These are phyloP conservation scores for Chascanopsetta lugubris DNA, from an alignment of 2,113 vertebrate genomes.

Conservation along the genomic window DNA sequence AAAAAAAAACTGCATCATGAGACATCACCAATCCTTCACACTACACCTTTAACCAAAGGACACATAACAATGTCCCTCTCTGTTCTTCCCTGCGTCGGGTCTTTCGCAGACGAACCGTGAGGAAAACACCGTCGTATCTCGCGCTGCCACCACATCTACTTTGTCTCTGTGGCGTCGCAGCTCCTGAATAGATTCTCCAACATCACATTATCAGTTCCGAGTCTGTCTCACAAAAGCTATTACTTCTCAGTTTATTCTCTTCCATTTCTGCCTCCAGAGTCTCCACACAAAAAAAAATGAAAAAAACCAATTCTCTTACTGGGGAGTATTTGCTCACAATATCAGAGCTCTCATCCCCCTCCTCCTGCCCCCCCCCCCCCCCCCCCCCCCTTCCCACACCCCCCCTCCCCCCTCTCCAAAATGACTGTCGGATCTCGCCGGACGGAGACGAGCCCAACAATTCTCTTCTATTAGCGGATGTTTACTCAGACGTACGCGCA, in stretches of 20 bases:
- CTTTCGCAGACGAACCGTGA: background rate
- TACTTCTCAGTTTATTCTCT: constrained; percentile 29
- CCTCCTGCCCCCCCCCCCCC: too few relatives aligned
- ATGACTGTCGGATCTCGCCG: constrained; percentile 14
- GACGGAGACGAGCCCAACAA: constrained; percentile 28
- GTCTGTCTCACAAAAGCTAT: constrained; percentile 10
- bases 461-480: constrained; percentile 25
- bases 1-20: too few relatives aligned
- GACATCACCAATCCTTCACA: constrained; percentile 16
- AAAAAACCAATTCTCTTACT: constrained; percentile 6
- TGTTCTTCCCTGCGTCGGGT: constrained; percentile 11
- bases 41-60: too few relatives aligned
- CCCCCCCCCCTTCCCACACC: too few relatives aligned
- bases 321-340: constrained; percentile 21
- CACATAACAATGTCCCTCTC: background rate
- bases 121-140: constrained; percentile 1
- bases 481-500: constrained; percentile 8
- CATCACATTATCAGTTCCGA: constrained; percentile 19
- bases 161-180: constrained; percentile 6
- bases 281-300: constrained; percentile 36
- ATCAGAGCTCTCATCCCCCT: constrained; percentile 17
- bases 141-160: background rate
- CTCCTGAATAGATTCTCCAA: background rate
- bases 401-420: constrained; percentile 17
- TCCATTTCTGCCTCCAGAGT: constrained; percentile 11